A percentile compares a stretch with the other conserved stretches of the same genome.
Conservation (phyloP, 2,888 invertebrate species). For the Tanaodytes sp. region DNA sequence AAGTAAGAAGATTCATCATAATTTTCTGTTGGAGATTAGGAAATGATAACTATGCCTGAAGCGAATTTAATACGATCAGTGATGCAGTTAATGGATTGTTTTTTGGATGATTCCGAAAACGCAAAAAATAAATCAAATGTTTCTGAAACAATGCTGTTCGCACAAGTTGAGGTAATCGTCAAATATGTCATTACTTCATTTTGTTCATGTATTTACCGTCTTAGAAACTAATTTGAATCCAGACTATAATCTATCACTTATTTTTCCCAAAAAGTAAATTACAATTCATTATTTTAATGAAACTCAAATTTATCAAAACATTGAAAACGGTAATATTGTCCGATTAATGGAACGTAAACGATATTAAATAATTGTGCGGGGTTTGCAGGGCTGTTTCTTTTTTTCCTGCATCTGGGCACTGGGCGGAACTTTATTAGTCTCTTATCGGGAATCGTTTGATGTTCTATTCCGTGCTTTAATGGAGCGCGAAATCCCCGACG, state of each 20-base stretch:
- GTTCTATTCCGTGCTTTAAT: conserved; percentile 82
- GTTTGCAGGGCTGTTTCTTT: conserved; percentile 86
- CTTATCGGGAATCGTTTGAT: conserved; percentile 85
- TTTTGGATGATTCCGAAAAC: conserved; percentile 89
- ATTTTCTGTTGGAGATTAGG: too few species aligned
- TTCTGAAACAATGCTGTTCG: conserved; percentile 85
- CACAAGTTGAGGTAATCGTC: conserved; percentile 86
- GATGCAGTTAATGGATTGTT: conserved; percentile 91
- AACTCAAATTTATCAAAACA: too few species aligned
- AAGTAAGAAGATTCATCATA: too few species aligned
- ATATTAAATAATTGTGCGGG: too few species aligned
- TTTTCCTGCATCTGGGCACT: conserved; percentile 94
- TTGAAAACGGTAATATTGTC: too few species aligned
- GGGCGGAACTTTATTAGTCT: conserved; percentile 85
- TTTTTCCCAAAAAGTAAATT: too few species aligned
- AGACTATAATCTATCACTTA: too few species aligned
- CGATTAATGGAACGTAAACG: too few species aligned
- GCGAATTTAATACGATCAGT: conserved; percentile 85
- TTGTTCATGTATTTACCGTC: too few species aligned
- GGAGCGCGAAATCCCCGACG: conserved; percentile 85
- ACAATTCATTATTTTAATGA: too few species aligned
- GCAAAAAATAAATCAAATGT: conserved; percentile 81
- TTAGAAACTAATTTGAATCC: too few species aligned
- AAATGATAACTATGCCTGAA: conserved; percentile 89
- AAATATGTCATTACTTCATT: too few species aligned